Conservation (phyloP, 2,888 invertebrate genomes). For the Netelia melanura region DNA sequence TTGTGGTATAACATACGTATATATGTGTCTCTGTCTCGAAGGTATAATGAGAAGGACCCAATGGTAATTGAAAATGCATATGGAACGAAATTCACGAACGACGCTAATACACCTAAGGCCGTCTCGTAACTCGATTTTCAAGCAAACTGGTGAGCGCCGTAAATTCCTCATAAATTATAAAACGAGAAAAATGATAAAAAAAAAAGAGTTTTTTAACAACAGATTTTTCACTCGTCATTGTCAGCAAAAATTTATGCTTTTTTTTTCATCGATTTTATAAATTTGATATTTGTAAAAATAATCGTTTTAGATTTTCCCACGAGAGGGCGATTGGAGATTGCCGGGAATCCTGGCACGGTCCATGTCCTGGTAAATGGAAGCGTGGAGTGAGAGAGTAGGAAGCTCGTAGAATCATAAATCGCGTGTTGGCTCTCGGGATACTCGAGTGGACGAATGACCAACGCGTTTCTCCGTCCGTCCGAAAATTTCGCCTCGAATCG, state of each 20-base stretch:
- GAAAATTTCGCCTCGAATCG: conserved; percentile 69
- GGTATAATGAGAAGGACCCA: conserved; percentile 71
- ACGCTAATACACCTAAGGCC: conserved; percentile 38
- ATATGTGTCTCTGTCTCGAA: conserved; percentile 59
- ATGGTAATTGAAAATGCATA: conserved; percentile 72
- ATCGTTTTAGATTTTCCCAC: conserved; percentile 54
- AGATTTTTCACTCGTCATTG: no score
- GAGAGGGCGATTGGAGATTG: conserved; percentile 56
- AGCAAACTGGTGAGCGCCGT: conserved; percentile 29
- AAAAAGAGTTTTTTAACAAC: background rate
- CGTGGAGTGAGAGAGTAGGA: conserved; percentile 32
- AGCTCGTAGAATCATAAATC: conserved; percentile 65
- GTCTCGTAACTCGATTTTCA: conserved; percentile 47
- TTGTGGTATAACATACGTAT: conserved; percentile 53
- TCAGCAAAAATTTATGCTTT: no score
- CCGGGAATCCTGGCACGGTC: conserved; percentile 50
- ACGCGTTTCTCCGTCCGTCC: conserved; percentile 52
- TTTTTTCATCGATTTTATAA: no score
- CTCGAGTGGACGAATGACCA: conserved; percentile 54
- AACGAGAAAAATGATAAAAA: conserved; percentile 25
- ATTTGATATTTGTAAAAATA: no score
- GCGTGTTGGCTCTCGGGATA: conserved; percentile 51
- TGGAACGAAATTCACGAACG: conserved; percentile 62
- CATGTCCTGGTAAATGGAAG: conserved; percentile 59
- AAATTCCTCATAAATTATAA: conserved; percentile 34